Evolutionary conservation across 2,888 invertebrate genomes (phyloP), one percentile per base, ranked within the genome.

Genomic region (Drosophila neoperkinsi): DNA sequence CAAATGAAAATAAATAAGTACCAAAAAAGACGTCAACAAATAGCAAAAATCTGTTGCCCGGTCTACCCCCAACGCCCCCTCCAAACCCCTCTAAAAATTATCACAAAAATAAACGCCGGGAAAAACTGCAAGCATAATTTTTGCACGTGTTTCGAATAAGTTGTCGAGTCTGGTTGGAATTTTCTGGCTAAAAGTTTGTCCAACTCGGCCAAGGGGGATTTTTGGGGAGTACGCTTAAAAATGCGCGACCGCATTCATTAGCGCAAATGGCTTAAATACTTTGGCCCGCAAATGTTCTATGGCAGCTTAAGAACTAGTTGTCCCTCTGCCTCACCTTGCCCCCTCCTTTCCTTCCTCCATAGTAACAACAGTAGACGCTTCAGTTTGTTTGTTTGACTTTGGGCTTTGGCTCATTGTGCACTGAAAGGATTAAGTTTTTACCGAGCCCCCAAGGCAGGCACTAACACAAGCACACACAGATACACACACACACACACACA

Each of bases 231-330:
- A 62, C 59, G 70, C 65, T 82, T 88, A 90, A 87, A 90, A 90
- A 90, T 90, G 83, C 90, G 90, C 88, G 83, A 91, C 90, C 91
- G 91, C 90, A 91, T 90, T 90, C 90, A 90, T 90, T 90, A 90
- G 91, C 80, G 76, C 88, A 91, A 91, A 91, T 91, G 88, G 84
- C 81, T 90, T 88, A 90, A 91, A 91, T 91, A 85, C 91, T 91
- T 88, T 46, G 46, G 82, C 63, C 79, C 66, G 64, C 70, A 79
- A 77, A 79, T 76, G 84, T 74, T 79, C 74, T 85, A 79, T 74
- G 80, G 88, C 77, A 69, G 84, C 84, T 84, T 85, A 84, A 90
- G 88, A 50, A 58, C 56, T 61, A 71, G 61, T 74, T 52, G 46
- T 64, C 64, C 6, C 31, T 52, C 51, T 16, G 28, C 18, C 38